A percentile compares a stretch with the other conserved stretches of the same genome.
phyloP scores from a whole-genome alignment of 1,140 invertebrate species.

The Drosophila ambigua region DNA sequence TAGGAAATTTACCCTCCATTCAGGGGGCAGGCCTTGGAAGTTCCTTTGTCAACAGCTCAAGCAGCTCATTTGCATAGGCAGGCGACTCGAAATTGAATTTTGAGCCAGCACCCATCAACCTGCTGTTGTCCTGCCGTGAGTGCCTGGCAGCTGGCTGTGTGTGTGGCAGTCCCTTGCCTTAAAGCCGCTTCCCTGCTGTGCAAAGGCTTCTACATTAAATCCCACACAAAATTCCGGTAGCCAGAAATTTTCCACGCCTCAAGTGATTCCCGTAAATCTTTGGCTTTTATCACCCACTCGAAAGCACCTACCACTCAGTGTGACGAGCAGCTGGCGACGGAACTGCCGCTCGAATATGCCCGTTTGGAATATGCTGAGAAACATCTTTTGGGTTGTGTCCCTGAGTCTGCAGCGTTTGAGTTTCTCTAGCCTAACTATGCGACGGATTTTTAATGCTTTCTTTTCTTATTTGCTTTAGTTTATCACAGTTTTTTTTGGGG shows the following conservation, averaged over 20 bases:
- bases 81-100: conserved; percentile 24
- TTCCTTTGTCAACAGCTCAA: conserved; percentile 25
- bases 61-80: conserved; percentile 39
- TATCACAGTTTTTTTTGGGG: conserved; percentile 56
- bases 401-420: no score
- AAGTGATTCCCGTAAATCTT: conserved; percentile 6
- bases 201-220: no score
- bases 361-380: conserved; percentile 55
- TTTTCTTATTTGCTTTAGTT: conserved; percentile 2
- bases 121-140: conserved; percentile 15
- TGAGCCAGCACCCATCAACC: conserved; percentile 27
- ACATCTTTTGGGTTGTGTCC: conserved; percentile 20
- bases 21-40: no score
- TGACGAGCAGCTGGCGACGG: conserved; percentile 63
- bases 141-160: not conserved
- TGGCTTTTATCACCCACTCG: conserved; percentile 7
- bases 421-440: not conserved
- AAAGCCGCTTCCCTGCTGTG: no score
- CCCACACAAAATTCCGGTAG: no score
- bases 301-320: conserved; percentile 71
- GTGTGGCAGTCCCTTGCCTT: not conserved
- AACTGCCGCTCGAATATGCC: conserved; percentile 62
- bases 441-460: conserved; percentile 8
- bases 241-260: conserved; percentile 16
- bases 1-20: no score